These are phyloP conservation scores for Talpa occidentalis DNA, from an alignment of 2,113 vertebrate genomes.

Conservation along the genomic window DNA sequence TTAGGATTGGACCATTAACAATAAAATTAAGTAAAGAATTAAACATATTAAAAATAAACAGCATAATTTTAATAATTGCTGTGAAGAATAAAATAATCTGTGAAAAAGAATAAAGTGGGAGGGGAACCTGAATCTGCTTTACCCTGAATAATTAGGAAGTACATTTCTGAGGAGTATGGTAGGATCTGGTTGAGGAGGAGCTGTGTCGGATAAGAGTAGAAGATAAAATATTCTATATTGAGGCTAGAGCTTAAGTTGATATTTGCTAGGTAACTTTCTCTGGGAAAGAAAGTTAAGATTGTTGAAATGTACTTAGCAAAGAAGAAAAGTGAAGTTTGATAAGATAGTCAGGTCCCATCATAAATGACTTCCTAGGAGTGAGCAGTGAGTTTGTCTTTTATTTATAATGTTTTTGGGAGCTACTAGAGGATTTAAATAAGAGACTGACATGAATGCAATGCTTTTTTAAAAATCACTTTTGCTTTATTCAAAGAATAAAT, in stretches of 20 bases:
- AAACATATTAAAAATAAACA: background rate
- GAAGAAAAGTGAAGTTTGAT: background rate
- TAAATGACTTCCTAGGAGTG: background rate
- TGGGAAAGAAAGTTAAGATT: background rate
- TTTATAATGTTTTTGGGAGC: background rate
- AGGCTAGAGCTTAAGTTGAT: background rate
- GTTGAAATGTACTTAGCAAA: background rate
- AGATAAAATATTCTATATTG: background rate
- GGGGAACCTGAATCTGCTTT: background rate
- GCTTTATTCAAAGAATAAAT: background rate
- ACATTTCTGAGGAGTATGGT: background rate
- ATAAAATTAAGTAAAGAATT: background rate
- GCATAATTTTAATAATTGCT: background rate
- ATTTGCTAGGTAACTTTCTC: background rate
- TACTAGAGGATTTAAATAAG: background rate
- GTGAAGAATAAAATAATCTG: background rate
- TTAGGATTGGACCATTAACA: background rate
- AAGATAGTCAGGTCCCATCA: background rate
- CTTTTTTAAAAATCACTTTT: slow-evolving; percentile 7
- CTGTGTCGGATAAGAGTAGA: background rate
- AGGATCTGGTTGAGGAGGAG: background rate
- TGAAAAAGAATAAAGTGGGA: background rate
- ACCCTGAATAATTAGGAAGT: background rate
- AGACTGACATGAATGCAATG: background rate
- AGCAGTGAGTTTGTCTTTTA: background rate